phyloP scores from a whole-genome alignment of 2,888 invertebrate genomes.

The Scelioninae gen. 1 region DNA sequence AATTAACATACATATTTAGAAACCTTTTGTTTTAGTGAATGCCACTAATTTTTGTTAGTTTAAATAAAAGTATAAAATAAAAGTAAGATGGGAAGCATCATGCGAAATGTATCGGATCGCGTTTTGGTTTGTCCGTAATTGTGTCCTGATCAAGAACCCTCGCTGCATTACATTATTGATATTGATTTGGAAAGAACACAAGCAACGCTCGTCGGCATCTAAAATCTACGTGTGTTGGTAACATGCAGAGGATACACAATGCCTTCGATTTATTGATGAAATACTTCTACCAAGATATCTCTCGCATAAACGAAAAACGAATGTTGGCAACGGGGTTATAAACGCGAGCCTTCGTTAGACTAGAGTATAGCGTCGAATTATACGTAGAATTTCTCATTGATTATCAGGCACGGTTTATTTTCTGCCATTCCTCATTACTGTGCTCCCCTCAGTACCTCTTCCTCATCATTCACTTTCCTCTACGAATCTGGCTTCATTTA shows the following conservation, averaged over 20 bases:
- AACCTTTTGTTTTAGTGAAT: too few species aligned
- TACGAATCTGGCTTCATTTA: conserved; percentile 74
- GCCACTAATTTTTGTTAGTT: too few species aligned
- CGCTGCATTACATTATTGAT: conserved; percentile 83
- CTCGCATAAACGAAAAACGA: conserved; percentile 55
- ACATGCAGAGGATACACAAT: conserved; percentile 57
- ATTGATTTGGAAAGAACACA: conserved; percentile 82
- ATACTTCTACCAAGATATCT: conserved; percentile 27
- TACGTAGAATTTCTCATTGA: conserved; percentile 77
- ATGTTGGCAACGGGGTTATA: conserved; percentile 43
- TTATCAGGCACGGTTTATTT: conserved; percentile 75
- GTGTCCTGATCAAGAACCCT: conserved; percentile 79
- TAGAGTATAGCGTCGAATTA: conserved; percentile 70
- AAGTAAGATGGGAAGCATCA: too few species aligned
- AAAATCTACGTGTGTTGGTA: conserved; percentile 49
- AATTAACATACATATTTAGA: too few species aligned
- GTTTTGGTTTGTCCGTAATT: conserved; percentile 67
- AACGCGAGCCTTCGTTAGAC: conserved; percentile 52
- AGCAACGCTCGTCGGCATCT: conserved; percentile 73
- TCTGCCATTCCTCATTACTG: conserved; percentile 62
- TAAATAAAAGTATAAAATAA: too few species aligned
- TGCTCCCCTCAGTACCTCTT: conserved; percentile 42
- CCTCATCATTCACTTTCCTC: conserved; percentile 45
- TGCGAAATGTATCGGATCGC: background rate
- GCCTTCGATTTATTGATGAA: conserved; percentile 60